phyloP scores from a whole-genome alignment of 2,113 vertebrate genomes.

The Cinclus cinclus region DNA sequence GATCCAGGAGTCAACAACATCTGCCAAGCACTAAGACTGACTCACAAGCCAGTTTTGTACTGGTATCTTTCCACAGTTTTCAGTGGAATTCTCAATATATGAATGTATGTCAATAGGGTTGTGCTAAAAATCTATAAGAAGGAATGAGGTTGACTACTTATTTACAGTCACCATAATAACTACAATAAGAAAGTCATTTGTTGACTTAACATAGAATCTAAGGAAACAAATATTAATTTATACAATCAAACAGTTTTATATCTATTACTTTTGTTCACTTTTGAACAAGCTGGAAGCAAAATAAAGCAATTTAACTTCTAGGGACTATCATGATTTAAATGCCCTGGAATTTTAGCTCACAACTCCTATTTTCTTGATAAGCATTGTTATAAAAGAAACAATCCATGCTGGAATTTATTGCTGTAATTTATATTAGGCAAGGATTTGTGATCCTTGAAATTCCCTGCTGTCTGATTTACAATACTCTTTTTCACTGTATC shows the following conservation, averaged over 20 bases:
- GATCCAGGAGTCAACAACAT: neutral
- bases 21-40: neutral
- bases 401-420: neutral
- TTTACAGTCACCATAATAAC: neutral
- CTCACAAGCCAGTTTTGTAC: neutral
- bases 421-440: neutral
- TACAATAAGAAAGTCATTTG: neutral
- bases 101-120: neutral
- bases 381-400: constrained; percentile 1
- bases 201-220: neutral
- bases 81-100: neutral
- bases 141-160: neutral
- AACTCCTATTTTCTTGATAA: neutral
- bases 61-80: neutral
- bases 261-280: neutral
- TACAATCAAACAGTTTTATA: neutral
- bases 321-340: neutral
- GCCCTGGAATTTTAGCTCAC: neutral
- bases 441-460: neutral
- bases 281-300: neutral
- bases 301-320: neutral
- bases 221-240: neutral
- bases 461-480: constrained; percentile 23
- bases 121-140: neutral
- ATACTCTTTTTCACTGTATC: constrained; percentile 23